phyloP scores from a whole-genome alignment of 2,888 invertebrate genomes.

The Ophioninae sp. region DNA sequence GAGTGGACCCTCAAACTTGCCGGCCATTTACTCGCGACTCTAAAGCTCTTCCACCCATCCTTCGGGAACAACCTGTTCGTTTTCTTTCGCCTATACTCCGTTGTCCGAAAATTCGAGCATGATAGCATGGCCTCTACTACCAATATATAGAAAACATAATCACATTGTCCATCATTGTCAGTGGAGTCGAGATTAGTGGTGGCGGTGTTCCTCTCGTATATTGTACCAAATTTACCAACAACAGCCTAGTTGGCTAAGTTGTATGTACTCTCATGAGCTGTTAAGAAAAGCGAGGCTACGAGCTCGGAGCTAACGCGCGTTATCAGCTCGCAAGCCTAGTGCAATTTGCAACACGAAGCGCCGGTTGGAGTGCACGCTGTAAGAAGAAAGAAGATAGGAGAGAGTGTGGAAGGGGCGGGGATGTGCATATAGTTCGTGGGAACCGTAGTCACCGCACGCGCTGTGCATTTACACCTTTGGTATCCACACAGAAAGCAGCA shows the following conservation, averaged over 20 bases:
- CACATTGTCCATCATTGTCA: constrained; percentile 55
- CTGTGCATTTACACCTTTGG: constrained; percentile 20
- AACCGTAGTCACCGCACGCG: constrained; percentile 58
- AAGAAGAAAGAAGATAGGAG: constrained; percentile 25
- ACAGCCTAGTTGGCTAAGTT: neutral
- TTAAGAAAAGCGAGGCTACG: constrained; percentile 55
- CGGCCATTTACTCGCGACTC: constrained; percentile 61
- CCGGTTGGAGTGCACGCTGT: constrained; percentile 21
- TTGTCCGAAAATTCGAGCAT: constrained; percentile 36
- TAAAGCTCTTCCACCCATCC: constrained; percentile 54
- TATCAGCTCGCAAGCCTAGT: constrained; percentile 63
- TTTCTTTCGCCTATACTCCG: constrained; percentile 41
- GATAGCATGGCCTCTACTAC: constrained; percentile 38
- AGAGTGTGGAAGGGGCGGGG: neutral
- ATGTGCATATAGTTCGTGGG: constrained; percentile 57
- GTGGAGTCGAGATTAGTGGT: constrained; percentile 13
- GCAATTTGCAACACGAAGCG: constrained; percentile 59
- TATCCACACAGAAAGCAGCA: constrained; percentile 28
- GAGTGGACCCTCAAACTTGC: constrained; percentile 64
- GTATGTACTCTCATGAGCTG: constrained; percentile 45
- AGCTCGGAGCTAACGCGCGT: constrained; percentile 57
- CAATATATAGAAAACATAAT: constrained; percentile 53
- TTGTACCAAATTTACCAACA: neutral
- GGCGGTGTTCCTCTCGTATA: constrained; percentile 25
- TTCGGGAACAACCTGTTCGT: constrained; percentile 43